phyloP scores from a whole-genome alignment of 2,797 vertebrate genomes.

The Linurgus olivaceus region DNA sequence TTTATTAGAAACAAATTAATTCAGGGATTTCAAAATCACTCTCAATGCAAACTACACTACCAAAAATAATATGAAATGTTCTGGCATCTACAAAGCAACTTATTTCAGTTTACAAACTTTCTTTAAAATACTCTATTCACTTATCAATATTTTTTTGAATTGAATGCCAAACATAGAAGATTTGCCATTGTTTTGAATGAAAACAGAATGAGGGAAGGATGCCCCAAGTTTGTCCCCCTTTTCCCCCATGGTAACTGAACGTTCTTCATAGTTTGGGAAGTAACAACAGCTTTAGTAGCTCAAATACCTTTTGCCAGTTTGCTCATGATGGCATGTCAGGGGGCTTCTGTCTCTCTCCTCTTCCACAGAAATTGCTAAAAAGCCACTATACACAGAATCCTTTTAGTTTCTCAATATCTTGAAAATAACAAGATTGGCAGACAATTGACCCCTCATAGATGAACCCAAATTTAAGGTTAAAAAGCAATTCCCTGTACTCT shows the following conservation, averaged over 20 bases:
- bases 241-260: neutral
- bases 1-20: neutral
- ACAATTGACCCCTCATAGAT: neutral
- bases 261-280: neutral
- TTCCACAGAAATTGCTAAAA: neutral
- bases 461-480: constrained; percentile 9
- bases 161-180: neutral
- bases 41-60: neutral
- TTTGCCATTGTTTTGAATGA: neutral
- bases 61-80: neutral
- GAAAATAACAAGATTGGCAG: neutral
- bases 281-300: neutral
- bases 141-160: neutral
- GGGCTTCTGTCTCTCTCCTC: neutral
- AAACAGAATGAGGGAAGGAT: neutral
- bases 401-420: neutral
- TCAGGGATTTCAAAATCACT: neutral
- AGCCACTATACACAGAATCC: neutral
- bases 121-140: neutral
- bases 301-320: neutral
- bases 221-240: neutral
- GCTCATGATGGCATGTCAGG: neutral
- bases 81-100: neutral
- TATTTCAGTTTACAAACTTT: neutral
- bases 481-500: neutral